Evolutionary conservation across 2,797 vertebrate species (phyloP).

Genomic region (Gymnothorax javanicus): DNA sequence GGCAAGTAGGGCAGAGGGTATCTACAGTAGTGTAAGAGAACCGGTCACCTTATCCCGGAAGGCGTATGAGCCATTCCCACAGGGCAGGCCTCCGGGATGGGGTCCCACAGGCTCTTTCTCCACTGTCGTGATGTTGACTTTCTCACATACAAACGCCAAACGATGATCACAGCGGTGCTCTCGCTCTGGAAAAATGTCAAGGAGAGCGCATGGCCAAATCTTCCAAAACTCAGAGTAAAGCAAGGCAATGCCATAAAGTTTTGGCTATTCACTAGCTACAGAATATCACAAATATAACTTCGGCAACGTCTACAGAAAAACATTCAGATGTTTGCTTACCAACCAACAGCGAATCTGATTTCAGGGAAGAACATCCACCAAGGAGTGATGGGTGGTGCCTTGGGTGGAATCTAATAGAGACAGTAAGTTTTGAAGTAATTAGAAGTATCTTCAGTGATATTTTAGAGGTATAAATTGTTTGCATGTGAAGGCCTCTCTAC

Average conservation of each 20-base stretch:
- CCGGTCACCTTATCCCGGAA: slow-evolving; percentile 87
- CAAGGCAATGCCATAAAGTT: background rate
- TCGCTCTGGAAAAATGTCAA: slow-evolving; percentile 49
- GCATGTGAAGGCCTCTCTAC: background rate
- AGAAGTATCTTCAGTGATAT: background rate
- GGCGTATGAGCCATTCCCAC: slow-evolving; percentile 61
- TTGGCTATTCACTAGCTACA: background rate
- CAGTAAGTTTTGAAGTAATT: background rate
- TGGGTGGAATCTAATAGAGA: slow-evolving; percentile 48
- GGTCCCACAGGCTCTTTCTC: slow-evolving; percentile 75
- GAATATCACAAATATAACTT: background rate
- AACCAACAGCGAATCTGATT: slow-evolving; percentile 34
- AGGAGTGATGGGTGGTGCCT: slow-evolving; percentile 48
- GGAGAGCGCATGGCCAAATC: background rate
- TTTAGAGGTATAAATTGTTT: background rate
- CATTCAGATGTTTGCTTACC: slow-evolving; percentile 46
- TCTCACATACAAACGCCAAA: slow-evolving; percentile 88
- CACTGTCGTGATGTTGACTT: slow-evolving; percentile 78
- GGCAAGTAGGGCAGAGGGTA: background rate
- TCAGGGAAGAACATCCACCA: slow-evolving; percentile 63
- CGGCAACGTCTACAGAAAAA: background rate
- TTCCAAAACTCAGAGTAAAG: background rate
- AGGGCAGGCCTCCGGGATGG: slow-evolving; percentile 63
- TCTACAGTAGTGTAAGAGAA: no score
- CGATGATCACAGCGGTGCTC: slow-evolving; percentile 46